A percentile compares a stretch with the other conserved stretches of the same genome.
Conservation (phyloP, 1,140 invertebrate genomes). For the Archegozetes longisetosus region DNA sequence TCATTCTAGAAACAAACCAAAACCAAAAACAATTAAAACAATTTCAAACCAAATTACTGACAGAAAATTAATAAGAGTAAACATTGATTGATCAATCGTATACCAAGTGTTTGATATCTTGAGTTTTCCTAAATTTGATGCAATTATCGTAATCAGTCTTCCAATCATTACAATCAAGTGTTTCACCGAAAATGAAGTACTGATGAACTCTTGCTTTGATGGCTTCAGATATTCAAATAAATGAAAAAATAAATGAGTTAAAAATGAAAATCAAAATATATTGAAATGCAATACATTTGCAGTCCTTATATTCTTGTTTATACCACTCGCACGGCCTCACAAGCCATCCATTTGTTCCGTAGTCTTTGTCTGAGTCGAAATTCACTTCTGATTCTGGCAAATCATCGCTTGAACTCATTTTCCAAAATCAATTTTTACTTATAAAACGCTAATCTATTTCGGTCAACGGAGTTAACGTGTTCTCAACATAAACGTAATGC, state of each 20-base stretch:
- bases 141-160: conserved; percentile 57
- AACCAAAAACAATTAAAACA: too few relatives aligned
- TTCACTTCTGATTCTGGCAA: neutral
- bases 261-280: neutral
- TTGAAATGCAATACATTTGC: conserved; percentile 35
- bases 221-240: neutral
- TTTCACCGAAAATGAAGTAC: conserved; percentile 58
- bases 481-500: too few relatives aligned
- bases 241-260: neutral
- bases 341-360: conserved; percentile 42
- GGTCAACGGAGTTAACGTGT: too few relatives aligned
- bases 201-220: conserved; percentile 50
- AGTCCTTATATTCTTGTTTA: conserved; percentile 59
- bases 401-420: neutral
- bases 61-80: too few relatives aligned
- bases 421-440: too few relatives aligned
- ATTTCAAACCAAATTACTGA: too few relatives aligned
- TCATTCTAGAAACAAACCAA: conserved; percentile 42
- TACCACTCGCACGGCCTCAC: conserved; percentile 47
- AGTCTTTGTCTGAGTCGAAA: conserved; percentile 23
- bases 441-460: too few relatives aligned
- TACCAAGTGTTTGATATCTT: conserved; percentile 48
- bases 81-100: too few relatives aligned
- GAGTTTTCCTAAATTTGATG: conserved; percentile 41
- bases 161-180: conserved; percentile 55